Base-by-base conservation (phyloP, 2,888 invertebrate species). In the Lepidochrysops patricia region DNA sequence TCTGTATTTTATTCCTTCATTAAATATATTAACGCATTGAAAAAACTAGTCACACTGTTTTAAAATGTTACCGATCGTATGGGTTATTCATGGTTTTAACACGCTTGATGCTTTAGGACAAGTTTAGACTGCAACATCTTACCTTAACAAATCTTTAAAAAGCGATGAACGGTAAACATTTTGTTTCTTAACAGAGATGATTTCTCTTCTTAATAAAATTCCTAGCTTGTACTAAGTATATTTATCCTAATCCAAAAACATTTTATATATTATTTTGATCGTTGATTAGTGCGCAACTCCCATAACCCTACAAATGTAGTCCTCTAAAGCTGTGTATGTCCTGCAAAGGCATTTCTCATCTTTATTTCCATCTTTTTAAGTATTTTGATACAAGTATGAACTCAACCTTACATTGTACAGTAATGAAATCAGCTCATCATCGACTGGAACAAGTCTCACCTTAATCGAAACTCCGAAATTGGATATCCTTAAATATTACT, bases 351-450 rank as follows among this genome's bases (percentile, higher is more conserved):
- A n/a, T n/a, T n/a, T n/a, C n/a, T n/a, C n/a, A n/a, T n/a, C n/a
- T 34, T 34, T n/a, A 19, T 19, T 19, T 43, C 15, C 4, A n/a
- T n/a, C n/a, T n/a, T n/a, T 1, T 15, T 2, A 2, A 43, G 37
- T 19, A 1, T 23, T 43, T 43, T 9, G 9, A 43, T 43, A 19
- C 19, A 43, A 43, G 19, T 9, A 19, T 43, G 19, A 23, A 3
- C 19, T 19, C 0, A 4, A 43, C 43, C 72, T 76, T 72, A 72
- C 70, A 72, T 77, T 77, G 75, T 78, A 73, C 72, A 68, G 72
- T 80, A 79, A 79, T 73, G 72, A 74, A 81, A 76, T 77, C 79
- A 78, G 73, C 76, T 79, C 77, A 81, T 80, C 79, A 75, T 65
- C 63, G 70, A 63, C 65, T 64, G 62, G 70, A 72, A 73, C 79